Conservation (phyloP, 1,140 invertebrate species). For the Tribolium castaneum region DNA sequence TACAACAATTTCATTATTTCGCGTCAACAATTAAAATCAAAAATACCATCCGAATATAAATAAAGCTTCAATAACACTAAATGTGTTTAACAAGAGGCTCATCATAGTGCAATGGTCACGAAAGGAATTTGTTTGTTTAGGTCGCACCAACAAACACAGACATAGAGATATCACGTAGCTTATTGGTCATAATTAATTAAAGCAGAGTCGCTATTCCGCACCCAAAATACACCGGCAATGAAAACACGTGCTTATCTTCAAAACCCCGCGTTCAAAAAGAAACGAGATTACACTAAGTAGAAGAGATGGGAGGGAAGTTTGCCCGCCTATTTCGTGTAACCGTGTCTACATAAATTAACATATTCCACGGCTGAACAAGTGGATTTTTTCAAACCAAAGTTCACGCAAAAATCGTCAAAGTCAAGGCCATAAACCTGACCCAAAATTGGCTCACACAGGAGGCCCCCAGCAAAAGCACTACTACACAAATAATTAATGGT, state of each 20-base stretch:
- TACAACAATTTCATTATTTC: neutral
- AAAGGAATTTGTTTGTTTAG: neutral
- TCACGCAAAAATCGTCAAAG: neutral
- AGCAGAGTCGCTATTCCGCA: neutral
- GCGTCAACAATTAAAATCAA: neutral
- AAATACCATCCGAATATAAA: neutral
- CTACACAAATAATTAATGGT: too few relatives aligned
- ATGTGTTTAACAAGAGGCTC: neutral
- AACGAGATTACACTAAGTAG: slow-evolving; percentile 40
- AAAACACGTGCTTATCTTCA: slow-evolving; percentile 34
- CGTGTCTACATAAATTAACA: slow-evolving; percentile 39
- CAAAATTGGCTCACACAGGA: too few relatives aligned
- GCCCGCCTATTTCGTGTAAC: slow-evolving; percentile 38
- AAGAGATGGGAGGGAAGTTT: slow-evolving; percentile 29
- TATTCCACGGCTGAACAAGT: slow-evolving; percentile 11
- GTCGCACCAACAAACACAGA: neutral
- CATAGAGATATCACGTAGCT: neutral
- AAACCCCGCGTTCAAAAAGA: slow-evolving; percentile 4
- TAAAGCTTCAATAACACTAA: neutral
- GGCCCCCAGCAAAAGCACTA: too few relatives aligned
- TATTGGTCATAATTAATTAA: slow-evolving; percentile 11
- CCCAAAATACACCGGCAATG: slow-evolving; percentile 20
- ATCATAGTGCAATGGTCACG: neutral
- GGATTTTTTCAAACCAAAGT: neutral
- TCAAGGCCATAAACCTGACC: too few relatives aligned